These are phyloP conservation scores for Hyperoplus lanceolatus DNA, from an alignment of 2,797 vertebrate species.

Conservation along the genomic window DNA sequence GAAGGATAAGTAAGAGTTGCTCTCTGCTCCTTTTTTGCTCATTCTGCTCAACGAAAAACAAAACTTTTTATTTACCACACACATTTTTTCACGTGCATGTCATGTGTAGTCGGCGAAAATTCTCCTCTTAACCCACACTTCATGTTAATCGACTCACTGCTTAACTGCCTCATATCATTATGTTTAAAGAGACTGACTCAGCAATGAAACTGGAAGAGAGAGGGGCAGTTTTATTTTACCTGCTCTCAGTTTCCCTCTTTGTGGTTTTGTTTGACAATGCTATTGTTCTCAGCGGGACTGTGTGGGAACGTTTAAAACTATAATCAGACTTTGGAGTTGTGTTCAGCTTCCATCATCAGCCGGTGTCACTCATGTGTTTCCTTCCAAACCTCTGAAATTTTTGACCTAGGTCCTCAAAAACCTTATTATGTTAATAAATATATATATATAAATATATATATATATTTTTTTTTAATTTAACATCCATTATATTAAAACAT, in stretches of 20 bases:
- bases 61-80: background rate
- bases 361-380: background rate
- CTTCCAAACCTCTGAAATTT: background rate
- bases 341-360: constrained; percentile 43
- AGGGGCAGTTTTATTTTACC: constrained; percentile 10
- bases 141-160: background rate
- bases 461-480: background rate
- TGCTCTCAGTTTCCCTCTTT: constrained; percentile 37
- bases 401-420: background rate
- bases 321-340: constrained; percentile 38
- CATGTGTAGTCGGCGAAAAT: background rate
- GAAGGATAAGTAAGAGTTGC: constrained; percentile 95
- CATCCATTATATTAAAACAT: background rate
- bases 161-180: background rate
- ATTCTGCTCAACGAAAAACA: background rate
- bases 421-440: background rate
- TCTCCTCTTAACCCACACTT: background rate
- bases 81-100: too few species aligned
- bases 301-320: constrained; percentile 37
- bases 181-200: background rate
- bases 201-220: constrained; percentile 18
- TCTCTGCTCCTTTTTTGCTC: background rate
- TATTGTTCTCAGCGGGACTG: constrained; percentile 44
- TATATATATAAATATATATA: too few species aligned
- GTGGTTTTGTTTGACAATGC: constrained; percentile 29